Evolutionary conservation across 1,140 invertebrate genomes (phyloP), one percentile per base, ranked within the genome.

Genomic region (Neoseiulus cucumeris): DNA sequence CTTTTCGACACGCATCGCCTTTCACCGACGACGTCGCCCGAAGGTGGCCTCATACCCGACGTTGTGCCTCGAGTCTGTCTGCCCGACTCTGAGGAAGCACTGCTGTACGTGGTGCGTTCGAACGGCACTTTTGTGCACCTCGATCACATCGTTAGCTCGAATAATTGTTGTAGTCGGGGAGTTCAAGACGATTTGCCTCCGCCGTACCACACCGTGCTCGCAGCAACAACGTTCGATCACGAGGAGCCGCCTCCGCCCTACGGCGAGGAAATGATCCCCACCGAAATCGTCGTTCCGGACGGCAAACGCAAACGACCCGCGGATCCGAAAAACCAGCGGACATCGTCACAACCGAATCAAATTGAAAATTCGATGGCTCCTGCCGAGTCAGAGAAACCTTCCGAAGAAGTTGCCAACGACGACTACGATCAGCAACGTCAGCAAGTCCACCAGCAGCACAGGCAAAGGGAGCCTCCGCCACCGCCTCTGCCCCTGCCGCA

Each of bases 61-160:
- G 45, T 47, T 28, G 51, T 33, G 25, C 22, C 51, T 14, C 51
- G 51, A 14, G 51, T 59, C 51, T 59, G 51, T 59, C 51, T 59
- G 14, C 51, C 51, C 1, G 51, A 59, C 22, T 59, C 51, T 14
- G 51, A 59, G 14, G 51, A 59, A 33, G 51, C 51, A 33, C 22
- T 59, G 51, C 22, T 59, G 51, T 59, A 59, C 51, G 51, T 59
- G 17, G 51, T 59, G 33, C 51, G 51, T 29, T 59, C 51, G 51
- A 59, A 59, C 22, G 51, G 51, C 12, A 59, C 51, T 14, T 59
- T 59, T 20, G 51, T 59, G 51, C 51, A 59, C 22, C 51, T 59
- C 51, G 51, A 59, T 33, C 51, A 59, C 51, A 59, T 59, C 51
- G 51, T 59, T 33, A 59, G 17, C n/a, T 14, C 51, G 14, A 59